phyloP scores from a whole-genome alignment of 2,888 invertebrate genomes.

The Tetragonula carbonaria region DNA sequence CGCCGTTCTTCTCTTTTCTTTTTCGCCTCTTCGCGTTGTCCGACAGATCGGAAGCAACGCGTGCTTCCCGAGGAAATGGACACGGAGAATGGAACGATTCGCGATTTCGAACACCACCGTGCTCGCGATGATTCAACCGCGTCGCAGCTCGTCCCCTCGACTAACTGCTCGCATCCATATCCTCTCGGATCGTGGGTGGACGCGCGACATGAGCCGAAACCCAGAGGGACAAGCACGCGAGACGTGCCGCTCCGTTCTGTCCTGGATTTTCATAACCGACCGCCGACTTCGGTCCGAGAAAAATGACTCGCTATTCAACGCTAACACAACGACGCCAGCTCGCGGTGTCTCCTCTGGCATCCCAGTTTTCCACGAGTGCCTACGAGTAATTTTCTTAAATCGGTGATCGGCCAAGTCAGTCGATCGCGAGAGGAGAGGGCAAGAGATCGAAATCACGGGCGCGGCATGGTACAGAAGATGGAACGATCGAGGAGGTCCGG shows the following conservation, averaged over 20 bases:
- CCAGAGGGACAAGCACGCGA: constrained; percentile 75
- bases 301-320: constrained; percentile 25
- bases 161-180: constrained; percentile 81
- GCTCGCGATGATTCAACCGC: constrained; percentile 62
- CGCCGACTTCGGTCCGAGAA: constrained; percentile 11
- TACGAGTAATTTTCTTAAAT: not conserved
- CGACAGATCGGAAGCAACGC: not conserved
- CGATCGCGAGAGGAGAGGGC: not conserved
- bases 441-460: constrained; percentile 20
- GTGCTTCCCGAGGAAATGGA: not conserved
- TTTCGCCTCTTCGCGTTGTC: not conserved
- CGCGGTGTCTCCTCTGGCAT: not conserved
- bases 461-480: constrained; percentile 30
- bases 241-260: constrained; percentile 63
- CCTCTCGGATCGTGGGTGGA: constrained; percentile 79
- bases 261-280: constrained; percentile 63
- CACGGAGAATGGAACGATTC: not conserved
- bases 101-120: not conserved
- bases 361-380: not conserved
- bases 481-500: constrained; percentile 38
- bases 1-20: not conserved
- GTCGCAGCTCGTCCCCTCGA: constrained; percentile 68
- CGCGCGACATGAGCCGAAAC: constrained; percentile 78
- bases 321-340: no score
- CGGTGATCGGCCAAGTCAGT: not conserved